A percentile compares a stretch with the other conserved stretches of the same genome.
Evolutionary conservation across 1,140 invertebrate genomes (phyloP).

Genomic region (Triops cancriformis): DNA sequence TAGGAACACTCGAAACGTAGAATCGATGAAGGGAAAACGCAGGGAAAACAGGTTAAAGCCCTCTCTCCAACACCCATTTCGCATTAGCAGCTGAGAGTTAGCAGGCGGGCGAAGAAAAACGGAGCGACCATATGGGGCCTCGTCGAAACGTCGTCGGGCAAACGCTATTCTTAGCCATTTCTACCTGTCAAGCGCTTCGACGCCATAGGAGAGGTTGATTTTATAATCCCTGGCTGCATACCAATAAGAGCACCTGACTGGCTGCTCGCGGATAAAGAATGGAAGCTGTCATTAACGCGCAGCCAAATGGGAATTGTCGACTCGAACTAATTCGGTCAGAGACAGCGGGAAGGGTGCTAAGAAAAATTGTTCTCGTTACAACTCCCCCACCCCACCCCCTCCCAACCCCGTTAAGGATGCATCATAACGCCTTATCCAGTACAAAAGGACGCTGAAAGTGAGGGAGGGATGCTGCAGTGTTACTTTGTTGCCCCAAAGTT

Average conservation of each 20-base stretch:
- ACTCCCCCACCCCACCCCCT: not conserved
- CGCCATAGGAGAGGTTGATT: not conserved
- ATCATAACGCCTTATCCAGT: not conserved
- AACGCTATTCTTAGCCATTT: not conserved
- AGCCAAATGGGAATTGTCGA: slow-evolving; percentile 9
- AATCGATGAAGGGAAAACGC: no score
- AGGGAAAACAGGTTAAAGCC: not conserved
- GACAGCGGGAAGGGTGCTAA: slow-evolving; percentile 3
- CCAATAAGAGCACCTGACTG: slow-evolving; percentile 3
- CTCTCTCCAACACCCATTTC: not conserved
- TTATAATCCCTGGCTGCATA: not conserved
- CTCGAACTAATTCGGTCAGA: slow-evolving; percentile 4
- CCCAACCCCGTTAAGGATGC: not conserved
- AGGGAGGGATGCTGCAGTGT: not conserved
- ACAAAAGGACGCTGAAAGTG: not conserved
- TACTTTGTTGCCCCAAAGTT: not conserved
- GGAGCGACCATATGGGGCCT: not conserved
- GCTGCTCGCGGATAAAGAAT: slow-evolving; percentile 9
- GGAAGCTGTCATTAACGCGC: slow-evolving; percentile 2
- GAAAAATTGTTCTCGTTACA: slow-evolving; percentile 6
- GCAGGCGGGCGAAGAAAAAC: not conserved
- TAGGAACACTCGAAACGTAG: no score
- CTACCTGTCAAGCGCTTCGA: not conserved
- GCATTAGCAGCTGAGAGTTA: not conserved
- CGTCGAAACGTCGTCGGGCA: not conserved